Evolutionary conservation across 1,140 invertebrate genomes (phyloP).

Genomic region (Macrostomum lignano): DNA sequence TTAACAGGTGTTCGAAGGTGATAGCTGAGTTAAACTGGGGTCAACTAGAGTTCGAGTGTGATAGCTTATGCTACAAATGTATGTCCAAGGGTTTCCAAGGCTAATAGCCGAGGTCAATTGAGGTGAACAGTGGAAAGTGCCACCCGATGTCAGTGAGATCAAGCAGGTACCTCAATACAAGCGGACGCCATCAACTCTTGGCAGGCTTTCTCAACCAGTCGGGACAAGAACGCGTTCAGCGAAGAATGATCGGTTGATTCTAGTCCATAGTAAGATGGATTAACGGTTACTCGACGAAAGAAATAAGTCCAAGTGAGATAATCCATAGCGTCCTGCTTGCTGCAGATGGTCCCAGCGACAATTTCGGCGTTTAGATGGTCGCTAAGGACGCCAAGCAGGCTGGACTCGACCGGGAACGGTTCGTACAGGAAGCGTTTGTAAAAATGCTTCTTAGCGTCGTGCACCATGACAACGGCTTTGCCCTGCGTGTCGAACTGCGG

Average conservation of each 20-base stretch:
- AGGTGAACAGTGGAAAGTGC: neutral
- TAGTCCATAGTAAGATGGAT: constrained; percentile 36
- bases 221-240: constrained; percentile 35
- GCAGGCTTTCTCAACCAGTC: constrained; percentile 47
- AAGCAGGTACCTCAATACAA: constrained; percentile 36
- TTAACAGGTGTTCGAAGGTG: too few species aligned
- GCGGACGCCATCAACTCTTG: constrained; percentile 40
- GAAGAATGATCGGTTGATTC: constrained; percentile 36
- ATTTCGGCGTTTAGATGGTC: constrained; percentile 97
- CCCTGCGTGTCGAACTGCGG: constrained; percentile 81
- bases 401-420: constrained; percentile 81
- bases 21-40: too few species aligned
- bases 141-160: neutral
- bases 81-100: too few species aligned
- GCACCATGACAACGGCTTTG: constrained; percentile 77
- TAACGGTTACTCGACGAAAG: constrained; percentile 62
- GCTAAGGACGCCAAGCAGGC: constrained; percentile 53
- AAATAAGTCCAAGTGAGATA: constrained; percentile 97
- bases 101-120: too few species aligned
- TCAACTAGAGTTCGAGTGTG: too few species aligned
- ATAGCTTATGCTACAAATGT: too few species aligned
- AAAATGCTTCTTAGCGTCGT: constrained; percentile 92
- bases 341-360: constrained; percentile 58
- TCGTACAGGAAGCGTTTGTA: constrained; percentile 97
- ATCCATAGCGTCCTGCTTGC: constrained; percentile 70